Base-by-base conservation (phyloP, 2,797 vertebrate genomes). In the Huso huso region DNA sequence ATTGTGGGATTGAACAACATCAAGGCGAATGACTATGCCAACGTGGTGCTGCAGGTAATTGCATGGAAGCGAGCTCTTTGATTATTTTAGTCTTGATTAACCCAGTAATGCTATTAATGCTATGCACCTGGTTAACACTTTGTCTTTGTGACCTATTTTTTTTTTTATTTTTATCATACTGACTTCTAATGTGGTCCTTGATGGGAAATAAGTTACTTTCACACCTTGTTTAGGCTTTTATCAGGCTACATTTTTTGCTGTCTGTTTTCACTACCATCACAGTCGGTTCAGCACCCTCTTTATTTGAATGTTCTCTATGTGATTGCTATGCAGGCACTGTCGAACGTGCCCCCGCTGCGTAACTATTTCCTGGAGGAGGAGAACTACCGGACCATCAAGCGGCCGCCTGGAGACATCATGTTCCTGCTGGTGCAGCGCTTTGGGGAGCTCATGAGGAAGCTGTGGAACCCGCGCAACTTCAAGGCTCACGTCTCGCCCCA, bases 1-100 rank as follows among this genome's bases (percentile, higher is more conserved):
- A 99, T 99, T 0, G 95, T 99, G 67, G 96, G 96, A 6, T 89
- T 99, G 74, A 99, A 98, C 83, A 98, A 98, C 77, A 98, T 99
- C 79, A 99, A 99, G 82, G 95, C 95, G 74, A 98, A 99, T 0
- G 96, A 99, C 78, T 99, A 99, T 0, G 95, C 96, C 72, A 99
- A 99, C 0, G 95, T 94, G 0, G 93, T 98, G 51, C 85, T 99
- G 37, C 96, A 99, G 93, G 96, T 98, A 83, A 62, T 37, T 37
- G 23, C 23, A 37, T 37, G 23, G 23, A 37, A 37, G 23, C 23
- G 48, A 8, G n/a, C 52, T 10, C 3, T 55, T 55, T 55, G 9
- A 10, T 55, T 49, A n/a, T 49, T 5, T 23, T 37, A 23, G 23
- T 37, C 23, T 37, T 37, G 23, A 37, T 37, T 37, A 37, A 37